Evolutionary conservation across 2,113 vertebrate species (phyloP).

Genomic region (Dicrurus megarhynchus): DNA sequence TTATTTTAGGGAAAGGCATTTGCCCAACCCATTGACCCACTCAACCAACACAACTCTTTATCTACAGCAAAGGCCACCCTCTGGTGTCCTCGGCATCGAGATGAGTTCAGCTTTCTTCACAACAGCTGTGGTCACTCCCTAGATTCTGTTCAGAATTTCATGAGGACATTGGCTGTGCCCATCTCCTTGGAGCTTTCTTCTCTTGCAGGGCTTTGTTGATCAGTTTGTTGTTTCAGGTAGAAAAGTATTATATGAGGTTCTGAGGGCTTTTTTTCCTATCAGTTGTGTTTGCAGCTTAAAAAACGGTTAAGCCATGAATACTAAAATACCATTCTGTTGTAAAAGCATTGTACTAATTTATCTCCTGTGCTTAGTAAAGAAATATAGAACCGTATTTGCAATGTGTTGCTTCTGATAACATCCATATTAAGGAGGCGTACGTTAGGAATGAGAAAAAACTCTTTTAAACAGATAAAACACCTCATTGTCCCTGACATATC

Average conservation of each 20-base stretch:
- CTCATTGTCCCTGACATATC: neutral
- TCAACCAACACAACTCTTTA: neutral
- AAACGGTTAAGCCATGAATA: neutral
- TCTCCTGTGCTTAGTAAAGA: neutral
- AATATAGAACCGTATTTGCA: neutral
- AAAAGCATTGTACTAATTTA: neutral
- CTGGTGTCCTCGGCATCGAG: neutral
- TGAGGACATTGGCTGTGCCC: neutral
- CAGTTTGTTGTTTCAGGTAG: neutral
- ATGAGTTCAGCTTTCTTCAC: neutral
- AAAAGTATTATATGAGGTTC: neutral
- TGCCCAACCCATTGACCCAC: neutral
- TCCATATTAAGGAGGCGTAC: neutral
- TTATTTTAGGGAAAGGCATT: neutral
- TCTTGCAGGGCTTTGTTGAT: neutral
- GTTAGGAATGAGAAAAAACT: neutral
- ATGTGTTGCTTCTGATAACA: neutral
- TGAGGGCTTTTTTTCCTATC: neutral
- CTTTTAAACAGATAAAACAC: neutral
- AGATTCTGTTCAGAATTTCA: neutral
- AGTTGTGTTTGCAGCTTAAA: neutral
- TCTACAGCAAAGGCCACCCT: neutral
- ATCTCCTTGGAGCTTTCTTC: neutral
- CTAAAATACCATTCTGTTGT: neutral
- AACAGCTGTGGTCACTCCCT: neutral